These are phyloP conservation scores for Lophochroa leadbeateri DNA, from an alignment of 2,113 vertebrate genomes.

Conservation along the genomic window DNA sequence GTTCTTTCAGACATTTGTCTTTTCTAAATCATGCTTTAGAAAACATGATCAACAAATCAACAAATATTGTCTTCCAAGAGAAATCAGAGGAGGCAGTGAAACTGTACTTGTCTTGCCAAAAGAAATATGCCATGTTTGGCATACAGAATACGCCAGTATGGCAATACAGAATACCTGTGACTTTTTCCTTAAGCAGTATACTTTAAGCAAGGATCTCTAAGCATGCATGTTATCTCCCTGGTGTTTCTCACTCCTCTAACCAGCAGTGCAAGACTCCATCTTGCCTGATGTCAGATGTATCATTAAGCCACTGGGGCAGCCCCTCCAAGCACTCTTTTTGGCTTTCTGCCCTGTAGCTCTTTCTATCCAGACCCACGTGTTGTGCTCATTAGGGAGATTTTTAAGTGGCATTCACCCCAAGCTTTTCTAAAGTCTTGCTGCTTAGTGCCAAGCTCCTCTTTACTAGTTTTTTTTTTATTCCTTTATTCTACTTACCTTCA, in stretches of 20 bases:
- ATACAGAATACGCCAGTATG: neutral
- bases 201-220: neutral
- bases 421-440: neutral
- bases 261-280: neutral
- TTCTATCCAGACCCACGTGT: neutral
- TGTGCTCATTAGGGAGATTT: neutral
- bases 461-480: neutral
- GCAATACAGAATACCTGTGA: neutral
- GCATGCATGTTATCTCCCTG: fast-evolving
- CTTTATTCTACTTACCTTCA: neutral
- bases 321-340: neutral
- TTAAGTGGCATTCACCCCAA: neutral
- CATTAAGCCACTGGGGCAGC: fast-evolving
- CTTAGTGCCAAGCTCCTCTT: neutral
- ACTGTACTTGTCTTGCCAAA: neutral
- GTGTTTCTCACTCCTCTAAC: neutral
- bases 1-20: neutral
- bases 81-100: neutral
- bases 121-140: neutral
- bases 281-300: neutral
- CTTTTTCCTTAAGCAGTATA: neutral
- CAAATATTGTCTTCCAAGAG: neutral
- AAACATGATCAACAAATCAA: neutral
- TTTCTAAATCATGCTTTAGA: neutral
- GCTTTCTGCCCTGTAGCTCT: neutral